phyloP scores from a whole-genome alignment of 2,797 vertebrate species.

The Amazonetta brasiliensis region DNA sequence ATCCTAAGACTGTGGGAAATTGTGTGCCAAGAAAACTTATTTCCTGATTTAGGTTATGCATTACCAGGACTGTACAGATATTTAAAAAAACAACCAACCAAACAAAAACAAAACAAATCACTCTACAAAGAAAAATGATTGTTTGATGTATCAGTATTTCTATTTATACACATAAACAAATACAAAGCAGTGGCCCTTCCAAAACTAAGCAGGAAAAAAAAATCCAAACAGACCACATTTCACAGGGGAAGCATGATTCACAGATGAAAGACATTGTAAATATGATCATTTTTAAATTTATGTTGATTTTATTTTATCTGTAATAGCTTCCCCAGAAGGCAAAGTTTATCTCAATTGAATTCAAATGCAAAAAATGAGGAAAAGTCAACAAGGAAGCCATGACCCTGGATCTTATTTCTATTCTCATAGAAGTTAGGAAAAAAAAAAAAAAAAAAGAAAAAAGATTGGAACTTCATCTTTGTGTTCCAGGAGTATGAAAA shows the following conservation, averaged over 20 bases:
- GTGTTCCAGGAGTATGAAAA: background rate
- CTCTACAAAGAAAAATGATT: background rate
- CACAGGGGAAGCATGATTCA: background rate
- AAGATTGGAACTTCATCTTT: background rate
- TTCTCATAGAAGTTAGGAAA: conserved; percentile 35
- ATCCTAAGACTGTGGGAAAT: background rate
- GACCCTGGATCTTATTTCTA: conserved; percentile 34
- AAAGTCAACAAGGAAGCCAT: conserved; percentile 38
- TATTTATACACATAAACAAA: background rate
- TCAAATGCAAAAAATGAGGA: conserved; percentile 49
- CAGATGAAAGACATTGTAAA: conserved; percentile 1
- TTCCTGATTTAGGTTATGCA: conserved; percentile 3
- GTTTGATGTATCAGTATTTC: background rate
- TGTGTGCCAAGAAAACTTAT: conserved; percentile 32
- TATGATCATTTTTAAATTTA: conserved; percentile 49
- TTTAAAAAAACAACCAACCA: background rate
- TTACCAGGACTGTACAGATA: background rate
- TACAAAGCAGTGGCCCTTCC: background rate
- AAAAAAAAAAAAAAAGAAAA: background rate
- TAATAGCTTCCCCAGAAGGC: conserved; percentile 52
- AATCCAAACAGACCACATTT: background rate
- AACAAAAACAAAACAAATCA: background rate
- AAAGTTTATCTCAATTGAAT: conserved; percentile 66
- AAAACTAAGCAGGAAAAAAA: conserved; percentile 15
- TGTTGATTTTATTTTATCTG: conserved; percentile 51